Evolutionary conservation across 2,797 vertebrate species (phyloP), one percentile per base, ranked within the genome.

Genomic region (Arctocebus calabarensis): DNA sequence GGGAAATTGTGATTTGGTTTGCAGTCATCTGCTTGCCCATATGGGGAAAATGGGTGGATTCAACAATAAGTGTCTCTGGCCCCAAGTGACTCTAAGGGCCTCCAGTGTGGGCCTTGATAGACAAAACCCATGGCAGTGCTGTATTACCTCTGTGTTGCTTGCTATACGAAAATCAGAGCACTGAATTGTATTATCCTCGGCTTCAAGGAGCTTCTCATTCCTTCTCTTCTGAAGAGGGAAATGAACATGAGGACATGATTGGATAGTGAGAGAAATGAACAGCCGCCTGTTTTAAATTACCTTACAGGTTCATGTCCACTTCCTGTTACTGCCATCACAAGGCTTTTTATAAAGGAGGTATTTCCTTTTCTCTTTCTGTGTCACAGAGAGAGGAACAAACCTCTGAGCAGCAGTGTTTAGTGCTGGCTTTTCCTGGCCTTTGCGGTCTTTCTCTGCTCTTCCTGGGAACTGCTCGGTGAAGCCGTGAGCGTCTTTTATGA

Each of bases 401-500:
- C 79, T 88, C 79, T 22, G 61, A 59, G 85, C 70, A 93, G 59
- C 82, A 45, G 70, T 23, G 90, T 52, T 83, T 37, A 19, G 77
- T 77, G 74, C 40, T 57, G 57, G 62, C 40, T 59, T 91, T 90
- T 64, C 7, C 17, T 22, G 57, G 75, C 61, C 32, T 87, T 77
- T 52, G 74, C 14, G 16, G 94, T 52, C 23, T 16, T 88, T 87
- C 91, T 61, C 12, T 68, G 59, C 77, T 98, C 37, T 95, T 94
- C 81, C 55, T 45, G 93, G 91, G 66, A 97, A 55, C 91, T 95
- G 70, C 87, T 90, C 62, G 1, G 29, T 16, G 96, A 97, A 97
- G 94, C 93, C 83, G 59, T 64, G 95, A 75, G 92, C 37, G 68
- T 97, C 95, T 3, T 93, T 97, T 57, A 43, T 97, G 97, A 96